phyloP scores from a whole-genome alignment of 1,140 invertebrate species.

The Oedothorax gibbosus region DNA sequence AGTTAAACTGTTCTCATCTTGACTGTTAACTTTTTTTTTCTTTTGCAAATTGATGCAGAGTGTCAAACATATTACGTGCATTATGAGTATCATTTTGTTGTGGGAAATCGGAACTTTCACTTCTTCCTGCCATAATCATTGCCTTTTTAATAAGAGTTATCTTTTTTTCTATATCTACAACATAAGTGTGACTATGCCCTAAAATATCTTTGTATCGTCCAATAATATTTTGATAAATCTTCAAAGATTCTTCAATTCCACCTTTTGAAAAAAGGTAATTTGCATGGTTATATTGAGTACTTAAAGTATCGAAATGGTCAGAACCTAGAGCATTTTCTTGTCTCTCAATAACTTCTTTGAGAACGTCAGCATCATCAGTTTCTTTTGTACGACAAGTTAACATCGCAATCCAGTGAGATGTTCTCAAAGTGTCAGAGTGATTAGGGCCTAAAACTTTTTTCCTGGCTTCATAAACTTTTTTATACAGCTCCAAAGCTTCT shows the following conservation, averaged over 20 bases:
- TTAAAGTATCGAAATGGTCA: constrained; percentile 55
- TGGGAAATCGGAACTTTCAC: not conserved
- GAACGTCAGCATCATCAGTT: constrained; percentile 25
- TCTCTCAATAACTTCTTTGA: constrained; percentile 36
- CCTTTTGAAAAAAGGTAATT: constrained; percentile 16
- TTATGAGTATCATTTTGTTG: not conserved
- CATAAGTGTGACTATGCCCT: constrained; percentile 3
- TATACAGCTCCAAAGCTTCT: constrained; percentile 53
- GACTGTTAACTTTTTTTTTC: constrained; percentile 9
- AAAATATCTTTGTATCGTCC: constrained; percentile 5
- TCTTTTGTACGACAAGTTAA: constrained; percentile 51
- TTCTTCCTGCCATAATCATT: not conserved
- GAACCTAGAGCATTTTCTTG: constrained; percentile 49
- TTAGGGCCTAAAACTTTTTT: constrained; percentile 62
- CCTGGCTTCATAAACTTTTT: constrained; percentile 63
- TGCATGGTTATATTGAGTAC: constrained; percentile 36
- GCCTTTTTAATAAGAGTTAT: constrained; percentile 9
- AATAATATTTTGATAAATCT: constrained; percentile 10
- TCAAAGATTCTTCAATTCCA: constrained; percentile 1
- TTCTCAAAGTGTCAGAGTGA: constrained; percentile 64
- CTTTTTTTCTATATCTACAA: constrained; percentile 3
- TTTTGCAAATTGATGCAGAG: not conserved
- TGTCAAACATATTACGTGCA: not conserved
- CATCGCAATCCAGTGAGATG: constrained; percentile 49
- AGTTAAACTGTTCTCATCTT: constrained; percentile 31